These are phyloP conservation scores for Heterodera filipjevi DNA, from an alignment of 2,888 invertebrate species.

Conservation along the genomic window DNA sequence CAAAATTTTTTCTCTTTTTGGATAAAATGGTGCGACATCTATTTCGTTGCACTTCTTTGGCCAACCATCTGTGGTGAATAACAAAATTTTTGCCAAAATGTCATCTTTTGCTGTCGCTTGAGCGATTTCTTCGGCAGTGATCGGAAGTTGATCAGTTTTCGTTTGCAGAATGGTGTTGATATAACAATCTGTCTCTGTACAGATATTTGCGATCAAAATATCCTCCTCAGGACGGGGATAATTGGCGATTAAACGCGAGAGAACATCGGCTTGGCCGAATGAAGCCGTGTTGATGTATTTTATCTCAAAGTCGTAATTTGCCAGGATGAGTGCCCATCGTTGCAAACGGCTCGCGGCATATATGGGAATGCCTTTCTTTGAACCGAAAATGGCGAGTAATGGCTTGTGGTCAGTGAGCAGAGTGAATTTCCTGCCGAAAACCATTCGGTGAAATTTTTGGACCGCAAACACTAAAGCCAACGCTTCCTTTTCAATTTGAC, in stretches of 20 bases:
- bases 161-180: background rate
- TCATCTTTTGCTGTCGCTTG: background rate
- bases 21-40: slow-evolving; percentile 1
- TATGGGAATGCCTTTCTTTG: slow-evolving; percentile 50
- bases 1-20: background rate
- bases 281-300: slow-evolving; percentile 52
- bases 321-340: slow-evolving; percentile 51
- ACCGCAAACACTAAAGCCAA: slow-evolving; percentile 66
- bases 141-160: background rate
- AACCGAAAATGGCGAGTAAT: slow-evolving; percentile 55
- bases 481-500: slow-evolving; percentile 62
- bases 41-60: background rate
- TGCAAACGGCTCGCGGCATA: slow-evolving; percentile 61
- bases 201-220: slow-evolving; percentile 1
- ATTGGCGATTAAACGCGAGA: slow-evolving; percentile 51
- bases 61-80: too few relatives aligned
- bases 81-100: background rate
- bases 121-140: background rate
- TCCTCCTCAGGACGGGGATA: slow-evolving; percentile 17
- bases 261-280: slow-evolving; percentile 64
- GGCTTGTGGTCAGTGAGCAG: slow-evolving; percentile 59
- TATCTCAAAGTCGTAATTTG: slow-evolving; percentile 64
- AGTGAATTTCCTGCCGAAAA: slow-evolving; percentile 66
- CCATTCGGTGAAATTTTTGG: slow-evolving; percentile 66
- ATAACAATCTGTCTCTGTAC: background rate